Base-by-base conservation (phyloP, 2,113 vertebrate species). In the Pyrgilauda ruficollis region DNA sequence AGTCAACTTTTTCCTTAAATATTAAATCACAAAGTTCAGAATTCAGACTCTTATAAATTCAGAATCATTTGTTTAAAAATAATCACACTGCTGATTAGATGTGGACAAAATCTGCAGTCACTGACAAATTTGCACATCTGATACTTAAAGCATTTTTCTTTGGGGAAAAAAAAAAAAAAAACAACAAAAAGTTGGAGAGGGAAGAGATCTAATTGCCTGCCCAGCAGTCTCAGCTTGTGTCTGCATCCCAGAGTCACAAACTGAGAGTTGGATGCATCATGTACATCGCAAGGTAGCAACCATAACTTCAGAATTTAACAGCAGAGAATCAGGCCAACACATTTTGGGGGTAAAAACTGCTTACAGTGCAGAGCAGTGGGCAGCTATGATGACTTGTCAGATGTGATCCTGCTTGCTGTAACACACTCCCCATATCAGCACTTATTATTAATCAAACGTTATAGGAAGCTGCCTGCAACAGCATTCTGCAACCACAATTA, bases 391-490 rank as follows among this genome's bases (percentile, higher is more conserved):
- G 68, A 74, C 35, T 50, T 89, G 75, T 90, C 91, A 96, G 88
- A 93, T 93, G 90, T 75, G 94, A 90, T 88, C 91, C 69, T 68
- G 67, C 66, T 84, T 78, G 43, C 62, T 90, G 24, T 11, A 93
- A 74, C 53, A 84, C 43, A 28, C 81, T 94, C 56, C 53, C 82
- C 70, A 14, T 43, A 93, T 92, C 95, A 95, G 89, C 96, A 95
- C 69, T 82, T 87, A 79, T 15, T 94, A 95, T 96, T 94, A 96
- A 96, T 90, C 86, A 95, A 89, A 88, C 13, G 23, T 66, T 96
- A 37, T 35, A 90, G 94, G 88, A 94, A 94, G 82, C 76, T 94
- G 94, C 90, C 90, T 96, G 78, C 90, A 86, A 90, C 94, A 94
- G 90, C 93, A 94, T 44, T 95, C 73, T 89, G 66, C 77, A 96